Percentiles rank a stretch among this genome's conserved stretches.
phyloP scores from a whole-genome alignment of 1,140 invertebrate genomes.

The Drosophila nigrodunni region DNA sequence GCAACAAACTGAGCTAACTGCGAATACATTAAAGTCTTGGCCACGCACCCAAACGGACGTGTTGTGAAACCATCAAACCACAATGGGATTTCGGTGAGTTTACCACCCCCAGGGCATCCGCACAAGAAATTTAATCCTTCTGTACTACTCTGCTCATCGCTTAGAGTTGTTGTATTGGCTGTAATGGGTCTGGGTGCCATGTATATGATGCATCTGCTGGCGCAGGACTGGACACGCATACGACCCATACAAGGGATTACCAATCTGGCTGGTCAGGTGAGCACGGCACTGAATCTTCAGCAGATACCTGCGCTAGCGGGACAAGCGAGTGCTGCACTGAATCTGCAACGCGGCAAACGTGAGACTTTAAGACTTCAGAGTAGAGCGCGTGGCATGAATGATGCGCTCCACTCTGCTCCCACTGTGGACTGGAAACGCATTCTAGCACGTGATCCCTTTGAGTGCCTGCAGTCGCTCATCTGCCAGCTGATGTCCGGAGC shows the following conservation, averaged over 20 bases:
- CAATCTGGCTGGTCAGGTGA: slow-evolving; percentile 50
- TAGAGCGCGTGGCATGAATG: slow-evolving; percentile 37
- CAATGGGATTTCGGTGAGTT: slow-evolving; percentile 72
- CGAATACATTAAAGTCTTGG: slow-evolving; percentile 55
- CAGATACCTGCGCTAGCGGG: slow-evolving; percentile 45
- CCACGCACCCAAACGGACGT: slow-evolving; percentile 59
- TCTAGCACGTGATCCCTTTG: slow-evolving; percentile 78
- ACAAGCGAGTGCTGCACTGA: slow-evolving; percentile 52
- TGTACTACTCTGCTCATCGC: slow-evolving; percentile 9
- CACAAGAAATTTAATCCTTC: neutral
- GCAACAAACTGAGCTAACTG: slow-evolving; percentile 29
- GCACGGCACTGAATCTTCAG: slow-evolving; percentile 31
- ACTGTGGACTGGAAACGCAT: slow-evolving; percentile 81
- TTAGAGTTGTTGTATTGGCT: slow-evolving; percentile 77
- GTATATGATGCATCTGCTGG: slow-evolving; percentile 85
- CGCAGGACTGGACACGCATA: slow-evolving; percentile 85
- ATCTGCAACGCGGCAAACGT: slow-evolving; percentile 60
- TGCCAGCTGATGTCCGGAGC: slow-evolving; percentile 82
- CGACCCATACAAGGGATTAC: slow-evolving; percentile 68
- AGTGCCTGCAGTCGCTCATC: slow-evolving; percentile 79
- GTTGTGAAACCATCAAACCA: slow-evolving; percentile 4
- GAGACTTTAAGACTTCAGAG: slow-evolving; percentile 6
- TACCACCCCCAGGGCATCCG: slow-evolving; percentile 11
- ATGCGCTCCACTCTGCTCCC: slow-evolving; percentile 6
- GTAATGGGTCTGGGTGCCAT: slow-evolving; percentile 84